Conservation (phyloP, 2,113 vertebrate species). For the Neotoma lepida region DNA sequence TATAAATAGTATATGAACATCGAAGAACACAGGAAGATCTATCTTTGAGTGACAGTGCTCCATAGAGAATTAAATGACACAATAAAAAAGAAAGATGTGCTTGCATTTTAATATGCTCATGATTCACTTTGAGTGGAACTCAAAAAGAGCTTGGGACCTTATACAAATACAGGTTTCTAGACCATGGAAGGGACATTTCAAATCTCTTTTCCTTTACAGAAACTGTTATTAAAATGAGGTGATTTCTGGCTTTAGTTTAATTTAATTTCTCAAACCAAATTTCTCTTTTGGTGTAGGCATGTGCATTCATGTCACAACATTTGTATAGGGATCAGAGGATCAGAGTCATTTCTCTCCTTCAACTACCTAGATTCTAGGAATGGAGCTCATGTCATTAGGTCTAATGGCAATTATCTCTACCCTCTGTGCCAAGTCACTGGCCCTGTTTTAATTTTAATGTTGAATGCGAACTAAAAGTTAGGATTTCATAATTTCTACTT, state of each 20-base stretch:
- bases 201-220: neutral
- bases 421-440: neutral
- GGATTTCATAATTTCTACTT: neutral
- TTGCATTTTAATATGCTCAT: neutral
- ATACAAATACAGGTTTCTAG: neutral
- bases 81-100: neutral
- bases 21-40: neutral
- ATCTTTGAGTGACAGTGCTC: neutral
- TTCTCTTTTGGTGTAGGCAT: neutral
- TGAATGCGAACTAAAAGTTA: neutral
- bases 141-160: neutral
- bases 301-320: neutral
- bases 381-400: neutral
- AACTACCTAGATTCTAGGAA: neutral
- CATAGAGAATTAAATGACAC: neutral
- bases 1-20: neutral
- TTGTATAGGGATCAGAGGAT: neutral
- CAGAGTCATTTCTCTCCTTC: neutral
- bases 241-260: neutral
- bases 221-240: neutral
- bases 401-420: neutral
- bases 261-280: neutral
- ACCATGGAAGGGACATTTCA: neutral
- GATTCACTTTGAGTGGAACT: neutral
- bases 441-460: neutral